Percentiles rank a stretch among this genome's conserved stretches.
These are phyloP conservation scores for Plestiodon gilberti DNA, from an alignment of 2,113 vertebrate species.

Conservation along the genomic window DNA sequence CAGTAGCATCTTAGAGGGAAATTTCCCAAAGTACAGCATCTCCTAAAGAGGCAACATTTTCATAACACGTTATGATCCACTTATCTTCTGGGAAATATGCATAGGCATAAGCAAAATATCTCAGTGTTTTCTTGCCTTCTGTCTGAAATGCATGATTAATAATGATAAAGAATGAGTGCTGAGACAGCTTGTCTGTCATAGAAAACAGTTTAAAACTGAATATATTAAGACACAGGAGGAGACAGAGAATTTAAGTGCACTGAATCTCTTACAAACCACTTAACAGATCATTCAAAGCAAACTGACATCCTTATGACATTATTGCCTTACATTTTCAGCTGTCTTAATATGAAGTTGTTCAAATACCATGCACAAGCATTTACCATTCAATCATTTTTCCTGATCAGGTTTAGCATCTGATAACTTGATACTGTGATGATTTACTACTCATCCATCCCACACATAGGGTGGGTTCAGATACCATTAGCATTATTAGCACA, in stretches of 20 bases:
- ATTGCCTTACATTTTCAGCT: neutral
- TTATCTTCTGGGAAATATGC: conserved; percentile 7
- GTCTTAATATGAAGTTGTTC: neutral
- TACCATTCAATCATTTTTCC: neutral
- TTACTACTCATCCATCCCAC: no score
- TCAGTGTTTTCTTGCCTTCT: neutral
- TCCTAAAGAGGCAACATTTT: neutral
- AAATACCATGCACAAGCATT: no score
- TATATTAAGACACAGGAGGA: neutral
- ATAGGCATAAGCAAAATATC: neutral
- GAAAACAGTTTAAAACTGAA: neutral
- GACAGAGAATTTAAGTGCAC: neutral
- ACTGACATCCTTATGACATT: neutral
- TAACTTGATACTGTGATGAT: neutral
- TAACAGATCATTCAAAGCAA: neutral
- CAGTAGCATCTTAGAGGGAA: neutral
- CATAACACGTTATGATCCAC: neutral
- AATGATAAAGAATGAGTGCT: neutral
- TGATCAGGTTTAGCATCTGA: neutral
- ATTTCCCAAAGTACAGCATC: neutral
- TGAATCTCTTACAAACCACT: neutral
- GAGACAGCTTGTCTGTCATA: neutral
- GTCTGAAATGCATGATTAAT: neutral
- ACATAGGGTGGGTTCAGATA: no score
- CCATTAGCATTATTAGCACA: no score